Conservation (phyloP, 2,888 invertebrate species). For the Rhorus exstirpatorius region DNA sequence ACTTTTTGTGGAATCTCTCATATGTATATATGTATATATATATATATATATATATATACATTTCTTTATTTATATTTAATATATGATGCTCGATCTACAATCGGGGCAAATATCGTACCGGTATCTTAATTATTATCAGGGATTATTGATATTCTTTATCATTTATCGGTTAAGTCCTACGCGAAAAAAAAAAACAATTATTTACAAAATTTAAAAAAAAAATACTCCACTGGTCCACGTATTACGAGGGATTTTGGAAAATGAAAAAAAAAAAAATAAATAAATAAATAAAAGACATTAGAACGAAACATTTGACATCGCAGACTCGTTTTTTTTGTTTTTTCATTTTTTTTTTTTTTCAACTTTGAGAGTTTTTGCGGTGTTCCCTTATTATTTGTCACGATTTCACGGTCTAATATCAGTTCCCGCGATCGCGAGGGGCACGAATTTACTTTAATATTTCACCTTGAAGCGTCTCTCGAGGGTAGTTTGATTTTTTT, state of each 20-base stretch:
- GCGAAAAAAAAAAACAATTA: slow-evolving; percentile 15
- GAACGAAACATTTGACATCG: slow-evolving; percentile 18
- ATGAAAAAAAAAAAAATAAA: neutral
- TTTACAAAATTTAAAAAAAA: too few species aligned
- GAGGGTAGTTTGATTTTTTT: too few species aligned
- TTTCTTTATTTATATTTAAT: slow-evolving; percentile 7
- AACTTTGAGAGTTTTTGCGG: neutral
- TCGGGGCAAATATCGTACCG: slow-evolving; percentile 44
- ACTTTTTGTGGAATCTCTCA: too few species aligned
- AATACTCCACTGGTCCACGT: slow-evolving; percentile 39
- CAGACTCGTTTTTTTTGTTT: neutral
- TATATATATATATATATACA: neutral
- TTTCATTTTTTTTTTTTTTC: slow-evolving; percentile 5
- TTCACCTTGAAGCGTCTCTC: slow-evolving; percentile 43
- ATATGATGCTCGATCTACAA: slow-evolving; percentile 31
- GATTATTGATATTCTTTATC: slow-evolving; percentile 26
- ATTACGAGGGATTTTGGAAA: slow-evolving; percentile 21
- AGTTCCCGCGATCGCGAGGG: slow-evolving; percentile 34
- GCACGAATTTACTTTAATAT: slow-evolving; percentile 20
- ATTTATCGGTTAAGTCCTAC: too few species aligned
- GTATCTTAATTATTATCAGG: slow-evolving; percentile 1
- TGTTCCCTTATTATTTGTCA: slow-evolving; percentile 37
- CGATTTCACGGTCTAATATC: slow-evolving; percentile 50
- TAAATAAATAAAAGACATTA: too few species aligned
- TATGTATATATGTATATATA: slow-evolving; percentile 2